Percentiles rank a stretch among this genome's conserved stretches.
Evolutionary conservation across 2,888 invertebrate genomes (phyloP).

Genomic region (Acanthosepion esculentum): DNA sequence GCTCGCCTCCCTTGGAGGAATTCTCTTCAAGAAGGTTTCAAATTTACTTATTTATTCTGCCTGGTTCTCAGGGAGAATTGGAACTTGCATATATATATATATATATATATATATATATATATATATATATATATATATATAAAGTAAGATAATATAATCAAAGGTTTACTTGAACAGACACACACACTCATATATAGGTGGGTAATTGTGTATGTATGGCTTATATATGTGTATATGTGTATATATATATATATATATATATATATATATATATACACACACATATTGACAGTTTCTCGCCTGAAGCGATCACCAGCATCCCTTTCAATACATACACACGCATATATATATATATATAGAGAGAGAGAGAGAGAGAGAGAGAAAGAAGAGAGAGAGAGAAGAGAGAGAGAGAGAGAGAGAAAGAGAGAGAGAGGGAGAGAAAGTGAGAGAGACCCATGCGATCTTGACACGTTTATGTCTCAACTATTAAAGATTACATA

Average conservation of each 20-base stretch:
- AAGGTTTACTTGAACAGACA: neutral
- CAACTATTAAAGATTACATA: too few relatives aligned
- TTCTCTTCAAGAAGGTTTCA: constrained; percentile 11
- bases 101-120: neutral
- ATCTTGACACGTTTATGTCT: too few relatives aligned
- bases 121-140: neutral
- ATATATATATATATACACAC: too few relatives aligned
- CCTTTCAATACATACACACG: too few relatives aligned
- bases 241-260: too few relatives aligned
- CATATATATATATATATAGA: neutral
- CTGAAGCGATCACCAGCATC: too few relatives aligned
- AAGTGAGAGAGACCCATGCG: too few relatives aligned
- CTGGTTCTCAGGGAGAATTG: neutral
- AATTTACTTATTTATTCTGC: constrained; percentile 1
- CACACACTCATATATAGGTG: neutral
- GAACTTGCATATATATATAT: neutral
- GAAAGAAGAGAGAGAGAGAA: neutral
- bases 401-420: neutral
- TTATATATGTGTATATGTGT: too few relatives aligned
- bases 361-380: neutral
- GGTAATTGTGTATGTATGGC: too few relatives aligned
- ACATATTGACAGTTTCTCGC: too few relatives aligned
- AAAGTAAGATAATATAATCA: neutral
- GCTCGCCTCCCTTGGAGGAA: neutral
- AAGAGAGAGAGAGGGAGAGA: neutral